Percentiles rank a stretch among this genome's conserved stretches.
phyloP scores from a whole-genome alignment of 2,113 vertebrate species.

The Anser brachyrhynchus region DNA sequence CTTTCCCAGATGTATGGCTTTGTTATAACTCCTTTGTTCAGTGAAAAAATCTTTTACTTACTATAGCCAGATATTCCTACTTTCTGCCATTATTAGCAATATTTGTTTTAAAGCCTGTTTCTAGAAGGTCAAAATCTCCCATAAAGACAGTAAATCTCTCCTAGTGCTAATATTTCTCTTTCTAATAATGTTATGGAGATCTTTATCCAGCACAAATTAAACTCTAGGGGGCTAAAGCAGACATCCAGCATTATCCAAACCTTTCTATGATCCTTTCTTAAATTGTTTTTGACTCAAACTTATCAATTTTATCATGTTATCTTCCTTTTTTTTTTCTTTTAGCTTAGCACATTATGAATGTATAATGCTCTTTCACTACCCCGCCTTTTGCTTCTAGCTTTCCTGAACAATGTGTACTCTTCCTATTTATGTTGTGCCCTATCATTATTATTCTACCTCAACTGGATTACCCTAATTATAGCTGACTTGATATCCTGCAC shows the following conservation, averaged over 20 bases:
- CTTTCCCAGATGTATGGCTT: not conserved
- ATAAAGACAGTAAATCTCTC: slow-evolving; percentile 29
- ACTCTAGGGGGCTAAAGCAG: slow-evolving; percentile 42
- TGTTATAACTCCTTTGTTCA: not conserved
- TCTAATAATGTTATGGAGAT: slow-evolving; percentile 46
- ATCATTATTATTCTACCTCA: not conserved
- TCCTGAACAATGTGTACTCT: not conserved
- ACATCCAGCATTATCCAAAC: not conserved
- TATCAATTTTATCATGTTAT: not conserved
- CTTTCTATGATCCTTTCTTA: not conserved
- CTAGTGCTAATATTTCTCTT: slow-evolving; percentile 58
- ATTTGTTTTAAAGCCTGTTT: slow-evolving; percentile 37
- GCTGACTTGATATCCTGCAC: not conserved
- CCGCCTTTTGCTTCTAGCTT: not conserved
- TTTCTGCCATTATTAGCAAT: slow-evolving; percentile 2
- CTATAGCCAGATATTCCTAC: not conserved
- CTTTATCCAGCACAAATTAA: slow-evolving; percentile 37
- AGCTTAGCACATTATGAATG: not conserved
- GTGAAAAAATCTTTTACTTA: not conserved
- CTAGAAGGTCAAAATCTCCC: slow-evolving; percentile 48
- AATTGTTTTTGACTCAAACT: not conserved
- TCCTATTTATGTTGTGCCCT: not conserved
- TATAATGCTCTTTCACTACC: not conserved
- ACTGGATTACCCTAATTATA: not conserved
- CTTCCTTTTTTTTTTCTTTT: not conserved